Percentiles rank a stretch among this genome's conserved stretches.
These are phyloP conservation scores for Pogonognathellus flavescens DNA, from an alignment of 1,140 invertebrate species.

Conservation along the genomic window DNA sequence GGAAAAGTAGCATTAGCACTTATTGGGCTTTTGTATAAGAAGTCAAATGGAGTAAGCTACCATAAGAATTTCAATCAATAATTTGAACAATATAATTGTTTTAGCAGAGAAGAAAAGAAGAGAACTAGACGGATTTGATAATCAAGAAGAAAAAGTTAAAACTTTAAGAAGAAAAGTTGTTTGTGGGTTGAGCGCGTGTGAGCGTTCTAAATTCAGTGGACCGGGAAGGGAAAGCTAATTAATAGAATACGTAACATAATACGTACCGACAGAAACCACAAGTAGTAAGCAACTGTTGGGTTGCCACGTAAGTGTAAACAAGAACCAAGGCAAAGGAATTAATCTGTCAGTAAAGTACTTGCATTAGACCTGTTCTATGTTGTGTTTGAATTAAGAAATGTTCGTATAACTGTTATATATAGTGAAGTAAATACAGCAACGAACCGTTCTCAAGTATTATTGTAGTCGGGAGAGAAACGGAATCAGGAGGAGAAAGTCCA, in stretches of 20 bases:
- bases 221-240: constrained; percentile 13
- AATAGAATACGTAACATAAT: constrained; percentile 28
- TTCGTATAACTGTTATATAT: background rate
- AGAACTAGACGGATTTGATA: background rate
- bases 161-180: background rate
- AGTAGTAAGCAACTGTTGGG: constrained; percentile 15
- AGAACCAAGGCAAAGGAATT: background rate
- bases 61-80: background rate
- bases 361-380: constrained; percentile 3
- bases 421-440: background rate
- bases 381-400: background rate
- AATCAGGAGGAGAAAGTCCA: constrained; percentile 6
- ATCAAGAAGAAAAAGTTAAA: background rate
- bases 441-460: background rate
- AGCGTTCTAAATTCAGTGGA: background rate
- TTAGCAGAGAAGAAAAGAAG: background rate
- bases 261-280: constrained; percentile 14
- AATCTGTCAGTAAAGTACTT: constrained; percentile 27
- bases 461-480: background rate
- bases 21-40: too few species aligned
- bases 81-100: background rate
- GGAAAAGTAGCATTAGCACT: too few species aligned
- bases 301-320: background rate
- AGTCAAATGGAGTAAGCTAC: too few species aligned
- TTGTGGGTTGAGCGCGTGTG: too few species aligned